Evolutionary conservation across 2,888 invertebrate genomes (phyloP).

Genomic region (Drosophila kambysellisi): DNA sequence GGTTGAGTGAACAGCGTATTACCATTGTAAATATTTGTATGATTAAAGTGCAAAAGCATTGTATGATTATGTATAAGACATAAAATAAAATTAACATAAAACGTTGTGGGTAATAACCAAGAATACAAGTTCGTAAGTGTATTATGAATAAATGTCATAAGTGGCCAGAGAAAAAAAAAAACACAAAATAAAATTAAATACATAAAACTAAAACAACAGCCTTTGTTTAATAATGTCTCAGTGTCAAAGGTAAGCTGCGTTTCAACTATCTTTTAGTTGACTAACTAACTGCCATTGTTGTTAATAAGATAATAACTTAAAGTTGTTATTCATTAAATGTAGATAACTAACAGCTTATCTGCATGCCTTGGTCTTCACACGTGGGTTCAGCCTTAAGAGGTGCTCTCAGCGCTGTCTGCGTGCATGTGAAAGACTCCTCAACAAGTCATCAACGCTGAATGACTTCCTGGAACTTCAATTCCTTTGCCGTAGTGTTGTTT

Average conservation of each 20-base stretch:
- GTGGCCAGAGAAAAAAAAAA: slow-evolving; percentile 26
- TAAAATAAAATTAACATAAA: slow-evolving; percentile 42
- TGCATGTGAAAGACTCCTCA: slow-evolving; percentile 39
- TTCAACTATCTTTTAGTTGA: not conserved
- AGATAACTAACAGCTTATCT: slow-evolving; percentile 9
- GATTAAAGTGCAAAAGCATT: slow-evolving; percentile 52
- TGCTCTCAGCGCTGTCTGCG: slow-evolving; percentile 24
- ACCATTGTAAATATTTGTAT: slow-evolving; percentile 70
- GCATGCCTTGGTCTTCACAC: slow-evolving; percentile 21
- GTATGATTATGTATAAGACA: slow-evolving; percentile 56
- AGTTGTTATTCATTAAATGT: no score
- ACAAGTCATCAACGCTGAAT: slow-evolving; percentile 59
- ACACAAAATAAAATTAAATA: slow-evolving; percentile 19
- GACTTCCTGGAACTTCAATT: slow-evolving; percentile 53
- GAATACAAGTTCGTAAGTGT: slow-evolving; percentile 50
- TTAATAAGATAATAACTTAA: not conserved
- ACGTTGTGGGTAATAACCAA: slow-evolving; percentile 62
- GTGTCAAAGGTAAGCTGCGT: slow-evolving; percentile 12
- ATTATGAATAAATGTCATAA: slow-evolving; percentile 45
- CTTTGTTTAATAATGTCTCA: not conserved
- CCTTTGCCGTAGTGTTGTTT: slow-evolving; percentile 33
- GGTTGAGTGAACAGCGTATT: slow-evolving; percentile 26
- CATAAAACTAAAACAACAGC: not conserved
- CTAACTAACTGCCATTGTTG: not conserved
- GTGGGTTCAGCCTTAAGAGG: slow-evolving; percentile 12